Evolutionary conservation across 2,888 invertebrate genomes (phyloP), one percentile per base, ranked within the genome.

Genomic region (Chrysomela aeneicollis): DNA sequence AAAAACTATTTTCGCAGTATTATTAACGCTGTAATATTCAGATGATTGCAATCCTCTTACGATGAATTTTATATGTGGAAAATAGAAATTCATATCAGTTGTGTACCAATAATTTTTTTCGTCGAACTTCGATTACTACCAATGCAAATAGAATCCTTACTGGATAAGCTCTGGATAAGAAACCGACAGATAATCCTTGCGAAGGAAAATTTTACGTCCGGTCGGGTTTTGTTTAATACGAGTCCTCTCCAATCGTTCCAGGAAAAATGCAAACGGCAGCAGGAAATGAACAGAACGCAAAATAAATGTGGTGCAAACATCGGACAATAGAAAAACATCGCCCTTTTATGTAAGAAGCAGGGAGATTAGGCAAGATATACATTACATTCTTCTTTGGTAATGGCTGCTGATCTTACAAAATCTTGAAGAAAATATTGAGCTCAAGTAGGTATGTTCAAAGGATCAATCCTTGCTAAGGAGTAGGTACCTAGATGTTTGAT

Each of bases 271-370:
- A 12, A 35, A 59, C 63, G 66, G 60, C 59, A 51, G 58, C 35
- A 50, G 65, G 57, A 66, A 63, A 62, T 66, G 63, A 61, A 49
- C 59, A 55, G 60, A 46, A 66, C 66, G 59, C 54, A 66, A n/a
- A n/a, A n/a, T n/a, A n/a, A 69, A 64, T 64, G 66, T 63, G 61
- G 37, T 61, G 62, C 9, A 66, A 66, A 66, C 64, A 66, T 62
- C 51, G 66, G 68, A 69, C 66, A 64, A 67, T 59, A 54, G 62
- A 52, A 30, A 59, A 59, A 60, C 59, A 63, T 64, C 49, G 63
- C 61, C 63, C 35, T 26, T 58, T 49, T 55, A 50, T 59, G 37
- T 57, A 51, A n/a, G 55, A 19, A 66, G 55, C 59, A 55, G 67
- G 46, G 62, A 55, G 51, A 62, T 64, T 64, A 37, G 61, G 49